These are phyloP conservation scores for Autographa gamma DNA, from an alignment of 2,888 invertebrate genomes.

Conservation along the genomic window DNA sequence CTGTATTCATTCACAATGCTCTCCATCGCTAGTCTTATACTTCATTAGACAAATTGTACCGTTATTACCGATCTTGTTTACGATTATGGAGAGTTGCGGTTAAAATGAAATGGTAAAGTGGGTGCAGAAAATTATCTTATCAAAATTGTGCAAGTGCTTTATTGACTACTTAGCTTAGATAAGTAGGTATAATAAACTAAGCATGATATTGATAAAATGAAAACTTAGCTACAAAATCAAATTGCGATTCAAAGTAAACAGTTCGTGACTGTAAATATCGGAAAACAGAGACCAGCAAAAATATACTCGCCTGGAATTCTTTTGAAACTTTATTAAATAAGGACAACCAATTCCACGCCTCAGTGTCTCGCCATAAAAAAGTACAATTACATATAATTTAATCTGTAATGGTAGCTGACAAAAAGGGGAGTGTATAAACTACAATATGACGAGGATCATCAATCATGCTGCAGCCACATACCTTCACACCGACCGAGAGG, in stretches of 20 bases:
- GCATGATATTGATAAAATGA: background rate
- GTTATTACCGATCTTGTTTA: background rate
- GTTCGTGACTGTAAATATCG: background rate
- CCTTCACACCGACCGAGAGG: background rate
- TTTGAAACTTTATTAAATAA: background rate
- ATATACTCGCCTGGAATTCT: background rate
- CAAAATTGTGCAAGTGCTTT: background rate
- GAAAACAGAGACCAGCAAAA: background rate
- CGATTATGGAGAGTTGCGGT: background rate
- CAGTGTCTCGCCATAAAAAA: background rate
- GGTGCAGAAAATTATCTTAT: background rate
- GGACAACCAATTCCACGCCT: background rate
- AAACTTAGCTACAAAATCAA: too few relatives aligned
- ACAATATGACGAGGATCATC: conserved; percentile 2
- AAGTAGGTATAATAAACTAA: background rate
- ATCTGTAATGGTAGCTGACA: background rate
- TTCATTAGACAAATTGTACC: background rate
- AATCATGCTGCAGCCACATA: conserved; percentile 6
- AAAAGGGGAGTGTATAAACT: conserved; percentile 1
- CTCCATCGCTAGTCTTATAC: background rate
- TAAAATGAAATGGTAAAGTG: background rate
- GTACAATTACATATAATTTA: conserved; percentile 9
- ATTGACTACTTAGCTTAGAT: background rate
- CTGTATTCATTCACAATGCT: background rate
- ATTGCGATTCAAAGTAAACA: too few relatives aligned